A percentile compares a stretch with the other conserved stretches of the same genome.
These are phyloP conservation scores for Peromyscus leucopus DNA, from an alignment of 2,113 vertebrate species.

Conservation along the genomic window DNA sequence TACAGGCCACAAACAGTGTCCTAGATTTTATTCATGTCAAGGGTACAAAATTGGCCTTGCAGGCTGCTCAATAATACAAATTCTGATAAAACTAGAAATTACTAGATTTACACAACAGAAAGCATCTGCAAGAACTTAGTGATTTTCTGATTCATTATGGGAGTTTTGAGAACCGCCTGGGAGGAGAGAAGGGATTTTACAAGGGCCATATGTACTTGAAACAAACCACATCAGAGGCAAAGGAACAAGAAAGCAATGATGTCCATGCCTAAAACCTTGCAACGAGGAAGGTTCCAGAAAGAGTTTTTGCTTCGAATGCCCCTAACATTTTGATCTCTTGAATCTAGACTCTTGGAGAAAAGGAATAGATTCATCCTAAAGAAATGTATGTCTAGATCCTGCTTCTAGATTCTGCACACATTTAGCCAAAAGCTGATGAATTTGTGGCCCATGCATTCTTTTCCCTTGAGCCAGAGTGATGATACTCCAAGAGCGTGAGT, in stretches of 20 bases:
- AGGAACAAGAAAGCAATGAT: background rate
- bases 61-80: background rate
- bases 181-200: background rate
- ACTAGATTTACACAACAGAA: conserved; percentile 15
- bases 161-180: background rate
- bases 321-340: background rate
- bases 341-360: conserved; percentile 3
- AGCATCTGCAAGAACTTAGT: background rate
- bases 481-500: background rate
- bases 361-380: background rate
- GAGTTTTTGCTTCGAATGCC: background rate
- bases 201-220: too few relatives aligned
- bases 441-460: background rate
- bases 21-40: background rate
- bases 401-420: background rate
- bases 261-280: background rate
- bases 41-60: background rate
- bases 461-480: background rate
- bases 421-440: background rate
- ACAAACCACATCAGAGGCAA: background rate
- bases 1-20: background rate
- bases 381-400: background rate
- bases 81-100: conserved; percentile 1
- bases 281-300: background rate
- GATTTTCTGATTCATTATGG: background rate